Conservation (phyloP, 2,113 vertebrate species). For the Notarius quadriscutis region DNA sequence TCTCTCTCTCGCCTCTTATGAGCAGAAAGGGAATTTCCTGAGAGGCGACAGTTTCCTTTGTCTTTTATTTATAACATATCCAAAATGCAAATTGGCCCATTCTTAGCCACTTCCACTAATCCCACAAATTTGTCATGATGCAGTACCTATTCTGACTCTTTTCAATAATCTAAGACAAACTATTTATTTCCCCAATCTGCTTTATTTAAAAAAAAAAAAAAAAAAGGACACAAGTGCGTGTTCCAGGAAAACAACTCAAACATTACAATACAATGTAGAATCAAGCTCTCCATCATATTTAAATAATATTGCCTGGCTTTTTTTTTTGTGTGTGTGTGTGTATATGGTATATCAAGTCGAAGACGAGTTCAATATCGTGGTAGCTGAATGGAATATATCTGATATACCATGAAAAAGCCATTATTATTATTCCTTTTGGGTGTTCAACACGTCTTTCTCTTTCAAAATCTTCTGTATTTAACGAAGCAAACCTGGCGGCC, state of each 20-base stretch:
- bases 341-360: too few relatives aligned
- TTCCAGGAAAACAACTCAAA: neutral
- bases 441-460: too few relatives aligned
- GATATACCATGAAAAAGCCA: too few relatives aligned
- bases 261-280: neutral
- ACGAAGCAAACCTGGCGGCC: too few relatives aligned
- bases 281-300: neutral
- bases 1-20: neutral
- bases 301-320: too few relatives aligned
- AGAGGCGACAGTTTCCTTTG: conserved; percentile 35
- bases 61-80: conserved; percentile 12
- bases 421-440: too few relatives aligned
- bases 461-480: too few relatives aligned
- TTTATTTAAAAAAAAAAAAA: neutral
- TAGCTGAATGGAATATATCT: too few relatives aligned
- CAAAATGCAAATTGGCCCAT: neutral
- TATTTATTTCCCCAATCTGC: neutral
- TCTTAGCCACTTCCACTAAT: neutral
- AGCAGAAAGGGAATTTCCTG: conserved; percentile 29
- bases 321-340: too few relatives aligned
- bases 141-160: neutral
- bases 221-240: neutral
- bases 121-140: neutral
- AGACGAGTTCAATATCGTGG: too few relatives aligned
- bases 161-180: neutral